Base-by-base conservation (phyloP, 2,888 invertebrate genomes). In the Scrobipalpa atriplicella region DNA sequence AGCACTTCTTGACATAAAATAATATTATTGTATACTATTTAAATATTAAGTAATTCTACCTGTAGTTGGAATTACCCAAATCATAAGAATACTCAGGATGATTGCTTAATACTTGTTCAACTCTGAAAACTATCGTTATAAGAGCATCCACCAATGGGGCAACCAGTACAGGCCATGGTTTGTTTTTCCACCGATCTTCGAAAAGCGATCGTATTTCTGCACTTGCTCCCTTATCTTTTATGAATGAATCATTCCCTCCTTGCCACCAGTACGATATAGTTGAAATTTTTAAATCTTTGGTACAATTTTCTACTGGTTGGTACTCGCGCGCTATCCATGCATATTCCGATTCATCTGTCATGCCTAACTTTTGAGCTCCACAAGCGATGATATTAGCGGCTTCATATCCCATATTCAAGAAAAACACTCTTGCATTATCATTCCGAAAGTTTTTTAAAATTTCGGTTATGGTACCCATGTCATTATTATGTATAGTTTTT, bases 341-440 rank as follows among this genome's bases (percentile, higher is more conserved):
- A 68, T 74, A 79, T 1, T 78, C 73, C 0, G 64, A 43, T 0
- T 5, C 67, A 10, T 70, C 68, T 90, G 95, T 8, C 96, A 97
- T 73, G 9, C 65, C 58, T 9, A 62, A 62, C 3, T 41, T 58
- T 9, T 18, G 52, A 0, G 82, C 87, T 78, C 95, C 95, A 78
- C 96, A 96, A 93, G 98, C 94, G 1, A 97, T 94, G 63, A 93
- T 90, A 41, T 95, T 86, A 1, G 95, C 94, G 0, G 94, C 94
- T 41, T 93, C 90, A 68, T 93, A 90, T 67, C 95, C 95, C 41
- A 97, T 95, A 81, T 98, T 97, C 0, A 97, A 95, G 68, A 98
- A 96, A 56, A 98, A 96, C 10, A 98, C 96, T 71, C 94, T 94
- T 0, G 96, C 96, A 61, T 94, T 93, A 67, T 1, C 64, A 2